Percentiles rank a stretch among this genome's conserved stretches.
Conservation (phyloP, 2,113 vertebrate genomes). For the Passerina amoena region DNA sequence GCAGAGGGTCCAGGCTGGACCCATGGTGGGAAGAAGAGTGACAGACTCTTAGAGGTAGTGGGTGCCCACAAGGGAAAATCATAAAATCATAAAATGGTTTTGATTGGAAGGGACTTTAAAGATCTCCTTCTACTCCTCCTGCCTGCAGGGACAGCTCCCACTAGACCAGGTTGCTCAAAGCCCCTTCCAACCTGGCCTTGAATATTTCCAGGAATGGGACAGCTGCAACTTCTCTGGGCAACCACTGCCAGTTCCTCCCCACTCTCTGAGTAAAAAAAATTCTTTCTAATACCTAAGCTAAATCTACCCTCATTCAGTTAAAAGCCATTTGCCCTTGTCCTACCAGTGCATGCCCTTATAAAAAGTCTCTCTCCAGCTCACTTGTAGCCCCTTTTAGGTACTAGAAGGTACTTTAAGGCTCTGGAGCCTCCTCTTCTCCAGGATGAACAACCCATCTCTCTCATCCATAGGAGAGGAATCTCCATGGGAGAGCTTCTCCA, state of each 20-base stretch:
- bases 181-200: not conserved
- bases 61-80: not conserved
- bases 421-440: not conserved
- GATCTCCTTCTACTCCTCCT: not conserved
- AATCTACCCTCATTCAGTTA: not conserved
- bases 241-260: rapidly evolving
- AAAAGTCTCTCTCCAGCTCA: not conserved
- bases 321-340: not conserved
- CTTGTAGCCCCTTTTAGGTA: not conserved
- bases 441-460: not conserved
- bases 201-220: not conserved
- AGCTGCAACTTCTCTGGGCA: not conserved
- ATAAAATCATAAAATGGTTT: not conserved
- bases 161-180: not conserved
- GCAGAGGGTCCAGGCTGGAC: not conserved
- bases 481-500: not conserved
- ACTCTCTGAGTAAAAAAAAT: not conserved
- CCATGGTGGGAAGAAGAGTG: not conserved
- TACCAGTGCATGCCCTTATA: not conserved
- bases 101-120: not conserved
- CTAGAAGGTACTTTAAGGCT: not conserved
- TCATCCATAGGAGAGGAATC: not conserved
- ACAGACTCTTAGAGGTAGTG: not conserved
- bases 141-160: not conserved
- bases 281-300: not conserved